phyloP scores from a whole-genome alignment of 2,113 vertebrate species.

The Callospermophilus lateralis region DNA sequence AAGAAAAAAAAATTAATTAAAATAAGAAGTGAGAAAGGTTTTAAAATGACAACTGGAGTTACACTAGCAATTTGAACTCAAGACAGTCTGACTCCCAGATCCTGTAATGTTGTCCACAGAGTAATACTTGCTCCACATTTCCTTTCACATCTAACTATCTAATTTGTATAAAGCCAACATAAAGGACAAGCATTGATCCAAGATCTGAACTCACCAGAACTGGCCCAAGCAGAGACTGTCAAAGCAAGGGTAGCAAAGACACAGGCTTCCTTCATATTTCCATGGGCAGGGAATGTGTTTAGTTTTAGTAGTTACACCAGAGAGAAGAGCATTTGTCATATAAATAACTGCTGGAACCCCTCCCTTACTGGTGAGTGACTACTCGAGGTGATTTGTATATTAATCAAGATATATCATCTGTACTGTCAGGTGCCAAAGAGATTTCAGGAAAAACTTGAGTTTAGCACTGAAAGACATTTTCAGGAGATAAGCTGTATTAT shows the following conservation, averaged over 20 bases:
- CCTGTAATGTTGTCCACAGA: not conserved
- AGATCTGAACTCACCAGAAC: not conserved
- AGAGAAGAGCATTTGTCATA: not conserved
- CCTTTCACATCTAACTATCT: not conserved
- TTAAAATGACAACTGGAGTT: not conserved
- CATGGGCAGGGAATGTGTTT: not conserved
- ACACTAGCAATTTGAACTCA: not conserved
- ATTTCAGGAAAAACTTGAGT: not conserved
- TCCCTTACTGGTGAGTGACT: not conserved
- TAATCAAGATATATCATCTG: not conserved
- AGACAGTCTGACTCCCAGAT: not conserved
- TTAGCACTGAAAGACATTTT: not conserved
- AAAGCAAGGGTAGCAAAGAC: not conserved
- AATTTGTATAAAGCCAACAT: not conserved
- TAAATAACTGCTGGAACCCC: not conserved
- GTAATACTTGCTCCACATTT: not conserved
- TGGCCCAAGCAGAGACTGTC: not conserved
- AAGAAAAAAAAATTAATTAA: not conserved
- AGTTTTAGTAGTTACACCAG: not conserved
- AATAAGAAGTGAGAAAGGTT: not conserved
- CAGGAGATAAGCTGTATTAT: not conserved
- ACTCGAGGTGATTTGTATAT: not conserved
- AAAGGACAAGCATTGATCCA: not conserved
- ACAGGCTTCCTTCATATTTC: not conserved
- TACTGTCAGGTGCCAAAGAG: not conserved